Conservation (phyloP, 1,140 invertebrate genomes). For the Calycopis cecrops region DNA sequence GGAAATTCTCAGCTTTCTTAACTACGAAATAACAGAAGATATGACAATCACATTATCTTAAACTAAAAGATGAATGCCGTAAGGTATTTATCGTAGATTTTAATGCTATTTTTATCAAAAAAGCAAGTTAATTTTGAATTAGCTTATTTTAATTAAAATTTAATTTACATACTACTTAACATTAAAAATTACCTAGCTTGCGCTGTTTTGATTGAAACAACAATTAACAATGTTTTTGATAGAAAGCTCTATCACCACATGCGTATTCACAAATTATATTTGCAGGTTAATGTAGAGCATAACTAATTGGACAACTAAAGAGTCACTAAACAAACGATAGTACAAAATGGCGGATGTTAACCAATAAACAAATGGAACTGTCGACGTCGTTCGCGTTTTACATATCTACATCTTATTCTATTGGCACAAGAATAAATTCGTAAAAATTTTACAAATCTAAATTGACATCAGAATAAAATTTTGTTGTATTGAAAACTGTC, state of each 20-base stretch:
- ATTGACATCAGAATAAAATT: conserved; percentile 55
- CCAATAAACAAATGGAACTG: conserved; percentile 72
- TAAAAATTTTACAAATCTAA: conserved; percentile 58
- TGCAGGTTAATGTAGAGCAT: conserved; percentile 57
- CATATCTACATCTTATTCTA: conserved; percentile 39
- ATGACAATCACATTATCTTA: too few relatives aligned
- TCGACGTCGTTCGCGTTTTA: conserved; percentile 47
- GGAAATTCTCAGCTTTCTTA: too few relatives aligned
- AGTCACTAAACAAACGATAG: conserved; percentile 74
- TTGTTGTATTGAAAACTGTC: conserved; percentile 63
- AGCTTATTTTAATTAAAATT: too few relatives aligned
- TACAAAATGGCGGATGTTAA: conserved; percentile 74
- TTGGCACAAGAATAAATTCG: conserved; percentile 53
- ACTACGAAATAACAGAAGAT: too few relatives aligned
- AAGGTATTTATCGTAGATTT: too few relatives aligned
- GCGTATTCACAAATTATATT: conserved; percentile 57
- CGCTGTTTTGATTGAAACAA: too few relatives aligned
- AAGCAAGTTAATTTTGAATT: too few relatives aligned
- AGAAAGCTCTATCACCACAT: conserved; percentile 68
- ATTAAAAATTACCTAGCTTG: too few relatives aligned
- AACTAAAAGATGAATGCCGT: too few relatives aligned
- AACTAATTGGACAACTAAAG: conserved; percentile 48
- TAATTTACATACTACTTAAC: too few relatives aligned
- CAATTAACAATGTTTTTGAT: conserved; percentile 63
- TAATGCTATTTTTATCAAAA: too few relatives aligned